Percentiles rank a stretch among this genome's conserved stretches.
phyloP scores from a whole-genome alignment of 1,140 invertebrate species.

The Cotesia glomerata region DNA sequence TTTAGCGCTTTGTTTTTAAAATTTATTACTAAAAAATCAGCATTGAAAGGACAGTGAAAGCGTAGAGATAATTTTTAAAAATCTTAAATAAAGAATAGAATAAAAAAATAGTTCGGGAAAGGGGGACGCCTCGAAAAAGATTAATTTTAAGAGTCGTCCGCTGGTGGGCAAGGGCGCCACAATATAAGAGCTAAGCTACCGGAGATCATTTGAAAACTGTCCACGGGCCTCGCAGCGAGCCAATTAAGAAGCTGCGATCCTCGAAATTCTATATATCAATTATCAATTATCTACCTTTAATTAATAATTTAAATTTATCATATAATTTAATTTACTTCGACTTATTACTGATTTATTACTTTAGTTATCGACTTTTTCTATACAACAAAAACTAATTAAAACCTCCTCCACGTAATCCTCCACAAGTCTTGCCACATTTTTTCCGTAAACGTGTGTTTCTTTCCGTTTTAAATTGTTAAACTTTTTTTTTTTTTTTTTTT shows the following conservation, averaged over 20 bases:
- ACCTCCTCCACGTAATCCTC: background rate
- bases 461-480: background rate
- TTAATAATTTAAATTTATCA: slow-evolving; percentile 20
- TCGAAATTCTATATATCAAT: slow-evolving; percentile 56
- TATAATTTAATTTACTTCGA: slow-evolving; percentile 56
- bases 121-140: slow-evolving; percentile 44
- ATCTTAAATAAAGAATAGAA: slow-evolving; percentile 13
- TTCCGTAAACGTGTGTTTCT: slow-evolving; percentile 5
- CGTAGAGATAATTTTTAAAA: slow-evolving; percentile 4
- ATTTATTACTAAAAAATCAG: background rate
- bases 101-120: slow-evolving; percentile 21
- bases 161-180: slow-evolving; percentile 48
- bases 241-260: slow-evolving; percentile 62
- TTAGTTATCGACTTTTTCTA: slow-evolving; percentile 58
- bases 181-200: slow-evolving; percentile 63
- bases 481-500: slow-evolving; percentile 31
- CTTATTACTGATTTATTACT: slow-evolving; percentile 61
- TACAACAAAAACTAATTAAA: slow-evolving; percentile 23
- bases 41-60: slow-evolving; percentile 12
- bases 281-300: slow-evolving; percentile 63
- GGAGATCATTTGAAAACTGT: slow-evolving; percentile 66
- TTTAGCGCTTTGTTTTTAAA: background rate
- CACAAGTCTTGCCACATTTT: slow-evolving; percentile 18
- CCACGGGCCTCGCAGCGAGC: slow-evolving; percentile 61
- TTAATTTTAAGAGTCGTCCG: slow-evolving; percentile 44